Evolutionary conservation across 2,797 vertebrate species (phyloP).

Genomic region (Dendrocincla fuliginosa): DNA sequence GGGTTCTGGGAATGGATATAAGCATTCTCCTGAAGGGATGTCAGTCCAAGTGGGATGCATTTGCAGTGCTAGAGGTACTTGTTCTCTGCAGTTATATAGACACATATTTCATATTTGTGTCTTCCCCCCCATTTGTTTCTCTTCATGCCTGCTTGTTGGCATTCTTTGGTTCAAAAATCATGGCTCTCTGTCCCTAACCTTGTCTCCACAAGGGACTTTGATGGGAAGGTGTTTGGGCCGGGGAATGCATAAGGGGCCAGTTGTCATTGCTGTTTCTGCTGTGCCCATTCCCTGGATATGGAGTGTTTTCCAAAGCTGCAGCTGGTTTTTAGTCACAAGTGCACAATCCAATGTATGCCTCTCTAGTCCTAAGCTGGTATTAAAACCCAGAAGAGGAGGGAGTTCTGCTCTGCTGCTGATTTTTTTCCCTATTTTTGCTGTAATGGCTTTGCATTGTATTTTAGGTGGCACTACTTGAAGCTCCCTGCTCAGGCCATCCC

Average conservation of each 20-base stretch:
- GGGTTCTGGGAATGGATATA: neutral
- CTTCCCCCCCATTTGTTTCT: neutral
- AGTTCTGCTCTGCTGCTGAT: neutral
- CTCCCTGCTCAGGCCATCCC: conserved; percentile 93
- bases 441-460: neutral
- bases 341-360: neutral
- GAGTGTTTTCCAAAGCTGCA: neutral
- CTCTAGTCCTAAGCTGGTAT: neutral
- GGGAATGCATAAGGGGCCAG: neutral
- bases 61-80: neutral
- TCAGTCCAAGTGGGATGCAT: neutral
- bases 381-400: neutral
- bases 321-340: neutral
- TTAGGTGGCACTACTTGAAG: conserved; percentile 85
- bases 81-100: neutral
- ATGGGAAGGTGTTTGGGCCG: neutral
- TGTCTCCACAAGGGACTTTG: neutral
- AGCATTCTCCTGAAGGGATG: neutral
- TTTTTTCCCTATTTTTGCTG: neutral
- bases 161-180: neutral
- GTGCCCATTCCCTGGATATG: neutral
- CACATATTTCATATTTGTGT: neutral
- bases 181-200: neutral
- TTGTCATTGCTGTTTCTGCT: neutral
- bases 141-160: neutral